Percentiles rank a stretch among this genome's conserved stretches.
Conservation (phyloP, 1,140 invertebrate species). For the Drosophila asahinai region DNA sequence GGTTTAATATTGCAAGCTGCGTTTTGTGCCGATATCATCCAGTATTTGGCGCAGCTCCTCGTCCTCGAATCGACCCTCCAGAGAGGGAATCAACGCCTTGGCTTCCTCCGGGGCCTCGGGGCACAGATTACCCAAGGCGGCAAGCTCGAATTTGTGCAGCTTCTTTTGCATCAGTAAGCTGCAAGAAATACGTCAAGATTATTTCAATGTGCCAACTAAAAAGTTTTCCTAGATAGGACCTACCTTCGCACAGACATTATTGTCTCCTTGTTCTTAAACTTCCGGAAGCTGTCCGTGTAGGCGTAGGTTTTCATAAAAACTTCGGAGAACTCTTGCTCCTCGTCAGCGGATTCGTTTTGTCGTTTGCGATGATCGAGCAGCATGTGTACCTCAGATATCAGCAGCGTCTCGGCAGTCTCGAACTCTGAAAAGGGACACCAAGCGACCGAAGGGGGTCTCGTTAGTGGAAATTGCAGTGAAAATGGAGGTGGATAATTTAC, state of each 20-base stretch:
- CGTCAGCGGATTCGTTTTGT: slow-evolving; percentile 99
- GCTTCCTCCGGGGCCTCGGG: slow-evolving; percentile 99
- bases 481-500: slow-evolving; percentile 50
- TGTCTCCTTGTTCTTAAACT: slow-evolving; percentile 99
- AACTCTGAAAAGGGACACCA: slow-evolving; percentile 91
- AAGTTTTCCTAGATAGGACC: slow-evolving; percentile 58
- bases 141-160: slow-evolving; percentile 99
- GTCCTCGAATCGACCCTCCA: slow-evolving; percentile 98
- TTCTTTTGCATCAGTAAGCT: slow-evolving; percentile 98
- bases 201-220: not conserved
- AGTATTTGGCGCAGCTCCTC: slow-evolving; percentile 97
- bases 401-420: slow-evolving; percentile 98
- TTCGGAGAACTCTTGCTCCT: slow-evolving; percentile 99
- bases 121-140: slow-evolving; percentile 98
- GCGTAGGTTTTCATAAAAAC: slow-evolving; percentile 99
- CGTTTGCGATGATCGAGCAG: slow-evolving; percentile 98
- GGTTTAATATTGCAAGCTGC: slow-evolving; percentile 97
- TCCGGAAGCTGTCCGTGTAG: slow-evolving; percentile 97
- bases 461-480: not conserved
- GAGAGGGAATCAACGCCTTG: slow-evolving; percentile 97
- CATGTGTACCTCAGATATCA: slow-evolving; percentile 99
- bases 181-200: slow-evolving; percentile 72
- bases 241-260: slow-evolving; percentile 97
- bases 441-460: not conserved
- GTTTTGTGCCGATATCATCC: slow-evolving; percentile 99